phyloP scores from a whole-genome alignment of 1,140 invertebrate genomes.

The Nomia melanderi region DNA sequence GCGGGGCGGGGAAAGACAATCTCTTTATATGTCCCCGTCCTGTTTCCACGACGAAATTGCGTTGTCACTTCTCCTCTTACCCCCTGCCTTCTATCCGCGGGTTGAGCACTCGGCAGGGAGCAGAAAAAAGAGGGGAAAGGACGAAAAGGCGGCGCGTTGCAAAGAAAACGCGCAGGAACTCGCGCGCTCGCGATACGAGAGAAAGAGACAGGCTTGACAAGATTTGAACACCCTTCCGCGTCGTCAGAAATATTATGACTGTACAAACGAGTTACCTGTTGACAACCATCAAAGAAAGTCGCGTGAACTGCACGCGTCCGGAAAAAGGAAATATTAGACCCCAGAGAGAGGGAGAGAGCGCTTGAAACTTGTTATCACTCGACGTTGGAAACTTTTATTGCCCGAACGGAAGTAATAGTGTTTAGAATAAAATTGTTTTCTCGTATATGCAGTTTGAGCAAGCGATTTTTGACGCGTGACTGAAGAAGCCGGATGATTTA shows the following conservation, averaged over 20 bases:
- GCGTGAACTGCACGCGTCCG: background rate
- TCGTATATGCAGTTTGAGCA: too few species aligned
- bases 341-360: background rate
- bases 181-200: constrained; percentile 1
- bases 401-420: background rate
- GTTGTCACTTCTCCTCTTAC: constrained; percentile 53
- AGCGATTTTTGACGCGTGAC: too few species aligned
- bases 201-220: constrained; percentile 10
- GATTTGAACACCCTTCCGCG: background rate
- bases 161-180: constrained; percentile 16
- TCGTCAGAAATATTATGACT: background rate
- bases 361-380: background rate
- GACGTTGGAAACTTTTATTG: background rate
- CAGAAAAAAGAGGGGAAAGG: background rate
- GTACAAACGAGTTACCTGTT: background rate
- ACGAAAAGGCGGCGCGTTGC: background rate
- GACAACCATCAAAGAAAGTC: background rate
- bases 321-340: background rate
- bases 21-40: constrained; percentile 59
- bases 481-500: too few species aligned
- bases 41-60: constrained; percentile 61
- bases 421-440: too few species aligned
- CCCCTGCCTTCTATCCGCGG: background rate
- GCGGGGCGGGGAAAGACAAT: constrained; percentile 55
- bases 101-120: background rate